Conservation (phyloP, 2,113 vertebrate genomes). For the Lipophrys pholis region DNA sequence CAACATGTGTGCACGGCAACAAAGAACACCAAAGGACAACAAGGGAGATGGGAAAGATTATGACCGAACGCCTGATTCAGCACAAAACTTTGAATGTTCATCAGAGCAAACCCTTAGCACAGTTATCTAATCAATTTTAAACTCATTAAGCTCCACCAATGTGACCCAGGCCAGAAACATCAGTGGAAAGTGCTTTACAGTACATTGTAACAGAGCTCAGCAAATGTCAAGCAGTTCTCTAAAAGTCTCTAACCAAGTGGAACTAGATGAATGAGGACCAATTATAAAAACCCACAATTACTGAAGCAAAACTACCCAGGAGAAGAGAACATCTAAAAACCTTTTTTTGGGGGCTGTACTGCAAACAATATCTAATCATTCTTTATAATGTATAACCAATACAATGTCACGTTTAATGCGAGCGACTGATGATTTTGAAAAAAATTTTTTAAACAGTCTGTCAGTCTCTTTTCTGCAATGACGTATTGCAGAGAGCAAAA, state of each 20-base stretch:
- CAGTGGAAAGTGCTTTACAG: neutral
- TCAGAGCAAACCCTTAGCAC: neutral
- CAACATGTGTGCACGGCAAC: neutral
- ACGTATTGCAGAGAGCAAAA: slow-evolving; percentile 6
- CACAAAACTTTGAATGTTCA: neutral
- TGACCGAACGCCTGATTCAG: neutral
- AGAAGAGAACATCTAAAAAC: neutral
- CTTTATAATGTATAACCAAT: too few relatives aligned
- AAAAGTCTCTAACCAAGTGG: slow-evolving; percentile 5
- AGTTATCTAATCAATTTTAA: slow-evolving; percentile 1
- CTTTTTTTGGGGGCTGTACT: neutral
- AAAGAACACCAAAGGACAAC: neutral
- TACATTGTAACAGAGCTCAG: neutral
- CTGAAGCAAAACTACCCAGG: neutral
- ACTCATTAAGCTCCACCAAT: neutral
- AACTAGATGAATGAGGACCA: neutral
- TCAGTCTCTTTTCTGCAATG: slow-evolving; percentile 5
- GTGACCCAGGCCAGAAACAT: neutral
- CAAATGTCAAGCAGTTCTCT: neutral
- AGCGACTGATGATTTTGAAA: too few relatives aligned
- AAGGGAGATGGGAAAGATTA: neutral
- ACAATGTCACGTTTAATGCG: too few relatives aligned
- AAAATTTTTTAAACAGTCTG: neutral
- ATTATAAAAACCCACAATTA: slow-evolving; percentile 3
- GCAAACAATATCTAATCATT: neutral